These are phyloP conservation scores for Clytia hemisphaerica DNA, from an alignment of 30 jellyfish, hydroid and myxozoan species.

Conservation along the genomic window DNA sequence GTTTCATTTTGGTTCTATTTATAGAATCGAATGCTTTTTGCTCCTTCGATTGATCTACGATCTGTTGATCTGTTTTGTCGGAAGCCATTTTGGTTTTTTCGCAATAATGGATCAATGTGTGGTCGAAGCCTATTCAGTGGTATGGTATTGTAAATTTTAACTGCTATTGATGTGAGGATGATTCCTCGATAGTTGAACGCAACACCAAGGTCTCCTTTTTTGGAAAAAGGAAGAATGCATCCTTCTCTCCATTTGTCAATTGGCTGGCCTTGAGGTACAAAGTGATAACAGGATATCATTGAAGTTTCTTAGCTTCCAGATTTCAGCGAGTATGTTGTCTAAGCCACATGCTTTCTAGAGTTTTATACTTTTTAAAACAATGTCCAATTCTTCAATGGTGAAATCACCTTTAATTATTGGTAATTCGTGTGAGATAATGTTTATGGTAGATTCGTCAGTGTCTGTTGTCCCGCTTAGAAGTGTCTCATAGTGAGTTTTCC, in stretches of 20 bases:
- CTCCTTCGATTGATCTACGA: conserved; percentile 9
- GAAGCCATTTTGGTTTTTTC: conserved; percentile 30
- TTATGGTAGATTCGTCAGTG: neutral
- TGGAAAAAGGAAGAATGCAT: conserved; percentile 11
- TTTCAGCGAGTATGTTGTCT: conserved; percentile 17
- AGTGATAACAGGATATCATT: neutral
- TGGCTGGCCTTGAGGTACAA: neutral
- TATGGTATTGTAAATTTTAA: neutral
- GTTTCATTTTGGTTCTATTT: conserved; percentile 13
- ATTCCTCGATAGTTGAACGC: conserved; percentile 22
- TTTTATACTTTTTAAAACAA: neutral
- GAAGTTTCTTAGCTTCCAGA: neutral
- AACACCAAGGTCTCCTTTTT: conserved; percentile 18
- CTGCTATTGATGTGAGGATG: neutral
- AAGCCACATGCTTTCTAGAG: conserved; percentile 13
- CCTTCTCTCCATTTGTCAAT: conserved; percentile 7
- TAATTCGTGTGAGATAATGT: neutral
- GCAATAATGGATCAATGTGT: too few species aligned
- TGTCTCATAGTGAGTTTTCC: conserved; percentile 11
- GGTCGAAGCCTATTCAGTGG: conserved; percentile 15
- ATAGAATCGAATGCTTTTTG: conserved; percentile 37
- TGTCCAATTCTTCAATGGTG: conserved; percentile 18
- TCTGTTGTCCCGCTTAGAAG: conserved; percentile 26
- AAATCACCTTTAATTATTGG: neutral
- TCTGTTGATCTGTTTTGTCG: conserved; percentile 12